These are phyloP conservation scores for Eristalis pertinax DNA, from an alignment of 2,888 invertebrate genomes.

Conservation along the genomic window DNA sequence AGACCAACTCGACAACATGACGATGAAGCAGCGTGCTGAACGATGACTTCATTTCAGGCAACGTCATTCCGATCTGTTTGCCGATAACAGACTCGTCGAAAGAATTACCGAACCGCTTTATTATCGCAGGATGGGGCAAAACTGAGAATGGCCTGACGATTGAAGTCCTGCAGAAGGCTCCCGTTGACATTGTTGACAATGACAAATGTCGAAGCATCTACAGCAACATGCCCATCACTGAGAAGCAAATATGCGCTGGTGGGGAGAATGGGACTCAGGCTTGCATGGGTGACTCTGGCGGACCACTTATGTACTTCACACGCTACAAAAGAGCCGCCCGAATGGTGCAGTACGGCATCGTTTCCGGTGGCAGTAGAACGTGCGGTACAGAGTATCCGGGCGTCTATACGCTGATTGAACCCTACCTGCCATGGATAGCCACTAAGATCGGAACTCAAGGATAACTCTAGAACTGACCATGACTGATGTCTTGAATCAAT, in stretches of 20 bases:
- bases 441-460: neutral
- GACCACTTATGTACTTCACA: constrained; percentile 72
- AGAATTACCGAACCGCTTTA: constrained; percentile 66
- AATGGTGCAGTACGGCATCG: constrained; percentile 82
- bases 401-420: constrained; percentile 83
- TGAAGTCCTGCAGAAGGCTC: constrained; percentile 74
- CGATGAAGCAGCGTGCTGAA: too few relatives aligned
- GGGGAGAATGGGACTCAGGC: constrained; percentile 76
- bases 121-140: constrained; percentile 78
- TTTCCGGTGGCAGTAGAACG: constrained; percentile 84
- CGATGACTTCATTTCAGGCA: constrained; percentile 46
- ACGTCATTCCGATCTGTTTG: constrained; percentile 77
- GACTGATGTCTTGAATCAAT: too few relatives aligned
- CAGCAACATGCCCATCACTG: constrained; percentile 76
- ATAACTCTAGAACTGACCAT: too few relatives aligned
- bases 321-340: constrained; percentile 55
- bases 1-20: neutral
- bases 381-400: constrained; percentile 83
- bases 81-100: constrained; percentile 74
- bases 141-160: constrained; percentile 74
- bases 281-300: constrained; percentile 73
- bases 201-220: constrained; percentile 74
- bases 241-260: constrained; percentile 83
- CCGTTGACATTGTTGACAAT: constrained; percentile 68
- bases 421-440: constrained; percentile 83